phyloP scores from a whole-genome alignment of 1,140 invertebrate species.

The Drosophila nebulosa region DNA sequence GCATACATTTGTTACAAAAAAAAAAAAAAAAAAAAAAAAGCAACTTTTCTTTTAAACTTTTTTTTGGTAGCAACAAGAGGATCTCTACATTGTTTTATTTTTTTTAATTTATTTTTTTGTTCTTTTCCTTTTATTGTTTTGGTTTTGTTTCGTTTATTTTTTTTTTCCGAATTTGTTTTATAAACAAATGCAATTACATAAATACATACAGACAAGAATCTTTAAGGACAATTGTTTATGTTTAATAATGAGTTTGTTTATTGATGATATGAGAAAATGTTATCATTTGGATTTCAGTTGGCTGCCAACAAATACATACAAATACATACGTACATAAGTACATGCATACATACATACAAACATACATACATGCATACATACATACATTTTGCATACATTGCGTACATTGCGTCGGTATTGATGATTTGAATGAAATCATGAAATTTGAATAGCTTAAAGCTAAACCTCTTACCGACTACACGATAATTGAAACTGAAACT shows the following conservation, averaged over 20 bases:
- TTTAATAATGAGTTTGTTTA: not conserved
- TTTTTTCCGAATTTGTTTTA: not conserved
- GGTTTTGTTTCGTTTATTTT: not conserved
- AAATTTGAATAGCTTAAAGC: not conserved
- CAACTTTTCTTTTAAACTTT: not conserved
- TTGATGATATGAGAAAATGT: not conserved
- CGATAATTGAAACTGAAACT: not conserved
- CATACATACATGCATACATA: not conserved
- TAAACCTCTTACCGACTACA: not conserved
- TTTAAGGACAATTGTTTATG: not conserved
- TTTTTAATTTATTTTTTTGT: not conserved
- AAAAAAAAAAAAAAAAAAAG: no score
- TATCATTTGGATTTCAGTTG: not conserved
- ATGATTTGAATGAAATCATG: not conserved
- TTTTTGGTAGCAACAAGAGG: not conserved
- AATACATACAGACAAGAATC: not conserved
- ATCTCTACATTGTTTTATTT: not conserved
- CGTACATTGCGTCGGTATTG: not conserved
- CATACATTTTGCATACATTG: constrained; percentile 12
- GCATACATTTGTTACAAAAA: constrained; percentile 5
- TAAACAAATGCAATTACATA: not conserved
- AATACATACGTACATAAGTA: not conserved
- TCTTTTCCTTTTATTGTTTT: not conserved
- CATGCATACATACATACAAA: constrained; percentile 8
- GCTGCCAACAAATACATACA: not conserved